Evolutionary conservation across 2,888 invertebrate species (phyloP), one percentile per base, ranked within the genome.

Genomic region (Spicauda simplicius): DNA sequence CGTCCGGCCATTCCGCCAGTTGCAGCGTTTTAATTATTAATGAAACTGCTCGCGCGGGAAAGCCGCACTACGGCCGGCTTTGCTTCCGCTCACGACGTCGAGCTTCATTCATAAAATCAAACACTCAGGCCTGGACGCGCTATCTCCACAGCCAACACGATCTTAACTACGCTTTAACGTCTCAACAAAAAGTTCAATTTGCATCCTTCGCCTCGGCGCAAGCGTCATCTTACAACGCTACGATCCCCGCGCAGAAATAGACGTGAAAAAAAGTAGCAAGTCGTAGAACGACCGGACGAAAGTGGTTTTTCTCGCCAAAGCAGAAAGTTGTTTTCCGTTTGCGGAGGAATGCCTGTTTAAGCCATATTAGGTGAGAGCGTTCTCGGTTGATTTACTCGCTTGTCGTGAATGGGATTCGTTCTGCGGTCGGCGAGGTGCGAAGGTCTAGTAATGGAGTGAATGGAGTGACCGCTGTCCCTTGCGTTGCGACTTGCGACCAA

Each of bases 11-110:
- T 90, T 91, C 90, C 85, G 85, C 84, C 82, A 85, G 85, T 89
- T 84, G 89, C 86, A 79, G 85, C 80, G 85, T 90, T 93, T 92
- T 92, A 92, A 92, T 92, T 92, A 91, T 93, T 92, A 92, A 93
- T 92, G 93, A 91, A 92, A 91, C 91, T 87, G 85, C 81, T 85
- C 86, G 87, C 82, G 82, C 84, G 92, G 92, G 91, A 91, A 92
- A 92, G 93, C 91, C 91, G 87, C 89, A 87, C 89, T 87, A 88
- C 89, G 86, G 82, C 90, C 88, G 87, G 89, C 86, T 84, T 81
- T 74, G 86, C 90, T 92, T 93, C 92, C 93, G 92, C 89, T 91
- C 89, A 86, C 90, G 87, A 87, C 87, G 90, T 85, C 86, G 91
- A 86, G 89, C 87, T 93, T 91, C 93, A 93, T 93, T 93, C 93